Evolutionary conservation across 2,888 invertebrate genomes (phyloP), one percentile per base, ranked within the genome.

Genomic region (Agelastica alni): DNA sequence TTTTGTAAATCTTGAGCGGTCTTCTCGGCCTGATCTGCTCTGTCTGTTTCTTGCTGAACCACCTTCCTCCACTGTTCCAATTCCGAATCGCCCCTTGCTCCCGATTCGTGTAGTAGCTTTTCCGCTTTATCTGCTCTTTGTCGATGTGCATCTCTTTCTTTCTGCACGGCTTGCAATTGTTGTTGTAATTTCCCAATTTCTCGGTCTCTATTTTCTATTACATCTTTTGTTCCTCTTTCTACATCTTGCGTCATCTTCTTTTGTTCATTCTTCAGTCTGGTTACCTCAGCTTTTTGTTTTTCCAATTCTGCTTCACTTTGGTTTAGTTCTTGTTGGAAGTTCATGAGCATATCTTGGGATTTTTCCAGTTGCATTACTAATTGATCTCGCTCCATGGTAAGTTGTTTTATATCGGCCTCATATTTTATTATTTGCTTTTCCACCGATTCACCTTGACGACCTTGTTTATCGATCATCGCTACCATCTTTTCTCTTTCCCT

Each of bases 271-370:
- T 86, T 90, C 64, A 92, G 75, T 66, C 88, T 83, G 44, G 87
- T 85, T 1, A 89, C 85, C 76, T 93, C 93, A 62, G 88, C 87
- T 53, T 88, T 85, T 67, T 90, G 89, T 70, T 88, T 85, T 70
- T 91, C 91, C 58, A 91, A 77, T 72, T 91, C 93, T 34, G 86
- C 82, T 77, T 93, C 93, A 63, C 90, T 88, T 62, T 88, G 85
- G 63, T 91, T 91, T 44, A 94, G 75, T 72, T 94, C 93, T 73
- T 93, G 88, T 75, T 93, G 94, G 89, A 94, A 93, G 77, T 93
- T 93, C 77, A 93, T 88, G 53, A 95, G 79, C 86, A 94, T 93
- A 66, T 93, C 93, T 75, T 94, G 94, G 32, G 92, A 93, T 78
- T 95, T 94, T 75, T 94, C 93, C 71, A 95, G 75, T 74, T 94